Evolutionary conservation across 2,113 vertebrate species (phyloP).

Genomic region (Ivindomyrus marchei): DNA sequence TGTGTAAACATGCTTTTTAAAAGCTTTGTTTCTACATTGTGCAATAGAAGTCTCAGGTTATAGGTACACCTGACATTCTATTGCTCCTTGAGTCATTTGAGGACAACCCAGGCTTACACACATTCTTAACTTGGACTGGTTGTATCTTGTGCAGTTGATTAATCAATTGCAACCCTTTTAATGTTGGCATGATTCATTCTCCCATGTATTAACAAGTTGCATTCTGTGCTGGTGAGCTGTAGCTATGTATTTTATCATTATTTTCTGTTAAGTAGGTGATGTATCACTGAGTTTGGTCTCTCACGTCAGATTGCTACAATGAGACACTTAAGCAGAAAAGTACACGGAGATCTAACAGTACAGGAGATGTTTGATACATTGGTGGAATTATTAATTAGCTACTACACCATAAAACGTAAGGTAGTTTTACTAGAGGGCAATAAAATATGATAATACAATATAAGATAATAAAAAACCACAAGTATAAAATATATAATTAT

Average conservation of each 20-base stretch:
- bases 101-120: not conserved
- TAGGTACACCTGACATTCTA: not conserved
- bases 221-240: not conserved
- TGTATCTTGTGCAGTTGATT: not conserved
- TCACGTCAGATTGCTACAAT: not conserved
- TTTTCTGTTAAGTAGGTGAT: not conserved
- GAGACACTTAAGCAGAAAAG: not conserved
- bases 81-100: not conserved
- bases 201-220: not conserved
- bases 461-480: not conserved
- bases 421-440: not conserved
- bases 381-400: not conserved
- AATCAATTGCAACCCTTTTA: not conserved
- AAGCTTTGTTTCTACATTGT: not conserved
- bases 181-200: not conserved
- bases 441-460: not conserved
- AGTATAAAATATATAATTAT: not conserved
- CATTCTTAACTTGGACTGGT: not conserved
- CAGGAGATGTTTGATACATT: not conserved
- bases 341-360: not conserved
- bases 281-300: not conserved
- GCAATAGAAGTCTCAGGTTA: not conserved
- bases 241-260: not conserved
- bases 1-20: not conserved
- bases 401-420: not conserved